Base-by-base conservation (phyloP, 2,113 vertebrate genomes). In the Limanda limanda region DNA sequence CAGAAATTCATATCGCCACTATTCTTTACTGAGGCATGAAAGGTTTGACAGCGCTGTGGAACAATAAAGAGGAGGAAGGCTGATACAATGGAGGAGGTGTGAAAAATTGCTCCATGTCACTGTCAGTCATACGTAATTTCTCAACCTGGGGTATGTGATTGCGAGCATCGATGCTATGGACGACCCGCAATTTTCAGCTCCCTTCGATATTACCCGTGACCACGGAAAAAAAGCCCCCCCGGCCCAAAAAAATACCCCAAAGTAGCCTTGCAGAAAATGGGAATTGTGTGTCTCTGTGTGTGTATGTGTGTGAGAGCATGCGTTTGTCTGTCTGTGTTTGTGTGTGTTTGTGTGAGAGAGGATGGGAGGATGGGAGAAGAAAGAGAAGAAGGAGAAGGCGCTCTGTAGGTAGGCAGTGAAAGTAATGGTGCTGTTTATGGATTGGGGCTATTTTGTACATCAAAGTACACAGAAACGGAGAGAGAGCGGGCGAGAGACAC, bases 381-480 rank as follows among this genome's bases (percentile, higher is more conserved):
- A 79, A 68, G 42, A 59, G 55, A 78, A 82, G 72, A 88, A 55
- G 25, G 45, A 81, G 48, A 76, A 74, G 69, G 72, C 71, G 68
- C 71, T 71, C 51, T 76, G 81, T 83, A 75, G 92, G 86, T 86
- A 90, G 88, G 77, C 79, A 90, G 88, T 73, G 86, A 86, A 87
- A 88, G 89, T 92, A 93, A 93, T 91, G 88, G 88, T 73, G 81
- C 83, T 90, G 86, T 89, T 93, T 92, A 91, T 93, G 91, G 89
- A 91, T 91, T 72, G 83, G 69, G 88, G 91, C 89, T 92, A 89
- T 93, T 93, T 93, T 90, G 89, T 92, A 91, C 91, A 93, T 93
- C 92, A 93, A 92, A 93, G 92, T 91, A 91, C 81, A 91, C 82
- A 90, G 85, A 86, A 79, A 87, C 86, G 69, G 79, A 85, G 60